Evolutionary conservation across 2,888 invertebrate genomes (phyloP), one percentile per base, ranked within the genome.

Genomic region (Sepioteuthis lessoniana): DNA sequence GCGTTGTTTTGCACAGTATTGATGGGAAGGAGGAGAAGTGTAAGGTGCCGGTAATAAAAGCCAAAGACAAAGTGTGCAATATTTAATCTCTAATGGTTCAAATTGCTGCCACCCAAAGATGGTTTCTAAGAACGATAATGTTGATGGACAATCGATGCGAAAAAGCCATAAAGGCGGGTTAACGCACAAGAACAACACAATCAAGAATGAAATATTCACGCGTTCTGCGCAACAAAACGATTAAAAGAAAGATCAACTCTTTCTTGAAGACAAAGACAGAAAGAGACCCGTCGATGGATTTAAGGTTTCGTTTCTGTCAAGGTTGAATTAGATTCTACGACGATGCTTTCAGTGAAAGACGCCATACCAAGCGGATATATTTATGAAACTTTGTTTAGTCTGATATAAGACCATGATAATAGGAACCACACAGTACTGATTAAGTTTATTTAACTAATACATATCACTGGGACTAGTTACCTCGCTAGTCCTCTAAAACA

Each of bases 201-300:
- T 35, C 76, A 25, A 76, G 10, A 13, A n/a, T 10, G 4, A 16
- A 35, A 76, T 76, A 76, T n/a, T 35, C 76, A 76, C 0, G 4
- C 0, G 3, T 4, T 13, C n/a, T 4, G 4, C 55, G 0, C 3
- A 25, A 35, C n/a, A 35, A n/a, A 13, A 4, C 0, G 16, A 76
- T n/a, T 8, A n/a, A 13, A n/a, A n/a, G 10, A 7, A 76, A n/a
- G 0, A n/a, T 0, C 13, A 10, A n/a, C 8, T n/a, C n/a, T n/a
- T n/a, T 60, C 31, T 4, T 28, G 31, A 76, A 31, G n/a, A 16
- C 76, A 10, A 10, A 1, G 76, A 13, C 31, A n/a, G 16, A 76
- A 76, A 31, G 13, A 76, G 31, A 76, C 10, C 8, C n/a, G 31
- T n/a, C 76, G 0, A 31, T 8, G 8, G 7, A 76, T 76, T 76